Evolutionary conservation across 2,888 invertebrate genomes (phyloP).

Genomic region (Parapristionchus giblindavisi): DNA sequence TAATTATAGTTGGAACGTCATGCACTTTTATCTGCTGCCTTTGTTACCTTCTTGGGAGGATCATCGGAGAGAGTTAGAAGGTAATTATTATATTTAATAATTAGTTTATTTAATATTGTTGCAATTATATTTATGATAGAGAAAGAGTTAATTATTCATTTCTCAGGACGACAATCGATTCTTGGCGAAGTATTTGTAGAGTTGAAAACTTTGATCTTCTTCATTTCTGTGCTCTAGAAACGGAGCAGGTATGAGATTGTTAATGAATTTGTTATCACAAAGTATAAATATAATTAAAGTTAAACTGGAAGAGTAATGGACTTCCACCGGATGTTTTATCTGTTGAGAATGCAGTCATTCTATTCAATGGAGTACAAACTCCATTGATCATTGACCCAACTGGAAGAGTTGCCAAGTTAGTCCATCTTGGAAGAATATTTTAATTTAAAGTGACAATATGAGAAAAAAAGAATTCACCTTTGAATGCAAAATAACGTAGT

Average conservation of each 20-base stretch:
- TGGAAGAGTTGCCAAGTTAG: constrained; percentile 44
- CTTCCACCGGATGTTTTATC: constrained; percentile 83
- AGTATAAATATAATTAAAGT: background rate
- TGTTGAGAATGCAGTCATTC: constrained; percentile 83
- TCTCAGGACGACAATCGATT: constrained; percentile 33
- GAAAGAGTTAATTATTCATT: no score
- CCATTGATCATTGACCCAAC: constrained; percentile 88
- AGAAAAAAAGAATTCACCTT: no score
- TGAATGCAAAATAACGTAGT: no score
- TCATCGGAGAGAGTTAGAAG: constrained; percentile 76
- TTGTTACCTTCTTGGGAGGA: constrained; percentile 81
- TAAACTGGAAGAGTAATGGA: constrained; percentile 87
- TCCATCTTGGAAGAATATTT: background rate
- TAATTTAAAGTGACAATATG: background rate
- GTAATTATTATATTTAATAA: no score
- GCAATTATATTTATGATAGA: no score
- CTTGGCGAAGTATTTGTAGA: constrained; percentile 40
- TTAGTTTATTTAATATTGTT: no score
- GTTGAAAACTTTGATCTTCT: constrained; percentile 58
- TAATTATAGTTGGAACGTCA: constrained; percentile 71
- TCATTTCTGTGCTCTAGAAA: constrained; percentile 74
- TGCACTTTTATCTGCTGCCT: constrained; percentile 81
- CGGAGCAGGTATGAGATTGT: constrained; percentile 75
- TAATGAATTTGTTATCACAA: background rate
- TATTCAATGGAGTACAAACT: constrained; percentile 77